These are phyloP conservation scores for Drosophila kohkoa DNA, from an alignment of 1,140 invertebrate species.

Conservation along the genomic window DNA sequence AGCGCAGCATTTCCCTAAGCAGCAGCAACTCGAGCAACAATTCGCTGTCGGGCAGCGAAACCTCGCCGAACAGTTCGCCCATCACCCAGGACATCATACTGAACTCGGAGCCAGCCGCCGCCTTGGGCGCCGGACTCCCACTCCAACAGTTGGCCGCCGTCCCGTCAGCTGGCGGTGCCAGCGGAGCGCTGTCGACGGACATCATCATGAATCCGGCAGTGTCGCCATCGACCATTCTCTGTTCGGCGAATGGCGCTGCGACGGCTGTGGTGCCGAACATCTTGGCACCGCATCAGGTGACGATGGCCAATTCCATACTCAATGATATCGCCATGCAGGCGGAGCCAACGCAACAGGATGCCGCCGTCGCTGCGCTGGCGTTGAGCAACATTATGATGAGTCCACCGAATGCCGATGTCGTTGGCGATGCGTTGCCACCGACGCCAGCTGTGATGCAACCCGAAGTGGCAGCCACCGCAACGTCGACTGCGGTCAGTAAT, in stretches of 20 bases:
- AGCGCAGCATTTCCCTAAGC: conserved; percentile 71
- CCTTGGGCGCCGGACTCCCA: conserved; percentile 63
- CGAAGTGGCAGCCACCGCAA: conserved; percentile 84
- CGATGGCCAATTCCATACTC: conserved; percentile 82
- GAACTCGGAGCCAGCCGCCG: conserved; percentile 78
- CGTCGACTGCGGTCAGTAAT: conserved; percentile 88
- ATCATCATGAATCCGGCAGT: conserved; percentile 88
- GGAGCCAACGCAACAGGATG: conserved; percentile 80
- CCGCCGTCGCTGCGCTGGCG: conserved; percentile 72
- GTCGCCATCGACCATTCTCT: conserved; percentile 86
- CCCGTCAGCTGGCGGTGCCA: conserved; percentile 21
- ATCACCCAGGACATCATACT: conserved; percentile 84
- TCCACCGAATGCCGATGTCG: conserved; percentile 61
- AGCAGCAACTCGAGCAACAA: conserved; percentile 63
- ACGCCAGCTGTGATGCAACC: conserved; percentile 63
- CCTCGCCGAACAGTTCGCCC: conserved; percentile 77
- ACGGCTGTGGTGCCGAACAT: conserved; percentile 86
- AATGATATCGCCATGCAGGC: conserved; percentile 82
- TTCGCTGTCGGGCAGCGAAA: conserved; percentile 51
- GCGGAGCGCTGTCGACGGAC: conserved; percentile 86
- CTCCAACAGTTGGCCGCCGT: conserved; percentile 58
- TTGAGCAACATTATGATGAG: conserved; percentile 84
- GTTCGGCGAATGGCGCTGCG: conserved; percentile 78
- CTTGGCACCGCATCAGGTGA: conserved; percentile 79
- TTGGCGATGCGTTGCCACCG: conserved; percentile 84